Conservation (phyloP, 2,113 vertebrate species). For the Cepphus grylle region DNA sequence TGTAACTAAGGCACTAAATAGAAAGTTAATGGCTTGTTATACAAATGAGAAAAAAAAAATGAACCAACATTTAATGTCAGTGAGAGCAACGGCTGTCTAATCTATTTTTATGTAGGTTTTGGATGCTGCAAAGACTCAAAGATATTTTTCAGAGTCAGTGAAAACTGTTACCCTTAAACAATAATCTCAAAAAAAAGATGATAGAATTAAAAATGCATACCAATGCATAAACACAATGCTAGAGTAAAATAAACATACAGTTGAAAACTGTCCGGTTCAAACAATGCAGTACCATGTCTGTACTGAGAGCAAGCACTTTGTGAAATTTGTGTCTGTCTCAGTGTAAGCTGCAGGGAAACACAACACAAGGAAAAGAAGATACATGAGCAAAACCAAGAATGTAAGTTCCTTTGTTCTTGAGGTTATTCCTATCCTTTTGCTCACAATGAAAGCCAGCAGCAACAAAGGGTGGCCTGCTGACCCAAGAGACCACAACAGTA, state of each 20-base stretch:
- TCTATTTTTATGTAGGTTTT: background rate
- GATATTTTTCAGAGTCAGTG: background rate
- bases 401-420: background rate
- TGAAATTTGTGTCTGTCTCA: background rate
- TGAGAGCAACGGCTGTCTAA: background rate
- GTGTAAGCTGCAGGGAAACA: background rate
- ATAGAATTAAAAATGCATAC: background rate
- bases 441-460: background rate
- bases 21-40: background rate
- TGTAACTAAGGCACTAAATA: background rate
- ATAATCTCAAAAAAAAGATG: background rate
- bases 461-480: background rate
- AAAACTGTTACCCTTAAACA: background rate
- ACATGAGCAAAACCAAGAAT: background rate
- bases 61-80: background rate
- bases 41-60: background rate
- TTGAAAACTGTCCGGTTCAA: background rate
- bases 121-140: background rate
- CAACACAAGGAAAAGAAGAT: background rate
- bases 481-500: background rate
- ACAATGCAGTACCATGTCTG: accelerated
- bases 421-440: background rate
- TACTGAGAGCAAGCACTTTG: background rate
- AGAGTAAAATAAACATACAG: background rate
- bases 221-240: background rate